Evolutionary conservation across 1,140 invertebrate genomes (phyloP).

Genomic region (Spodoptera frugiperda): DNA sequence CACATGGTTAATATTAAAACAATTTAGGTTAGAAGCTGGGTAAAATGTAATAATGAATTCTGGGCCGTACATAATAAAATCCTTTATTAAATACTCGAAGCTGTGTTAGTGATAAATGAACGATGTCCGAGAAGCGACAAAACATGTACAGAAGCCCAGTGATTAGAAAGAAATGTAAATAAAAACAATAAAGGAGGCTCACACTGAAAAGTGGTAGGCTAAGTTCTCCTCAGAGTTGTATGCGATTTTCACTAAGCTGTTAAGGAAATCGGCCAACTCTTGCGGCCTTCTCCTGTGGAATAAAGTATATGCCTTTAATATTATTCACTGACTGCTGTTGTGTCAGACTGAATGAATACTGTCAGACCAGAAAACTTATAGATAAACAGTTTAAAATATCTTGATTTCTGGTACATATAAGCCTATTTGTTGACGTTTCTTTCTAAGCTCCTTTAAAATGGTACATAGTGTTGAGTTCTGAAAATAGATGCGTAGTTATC

Average conservation of each 20-base stretch:
- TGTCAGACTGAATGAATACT: too few relatives aligned
- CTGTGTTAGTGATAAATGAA: not conserved
- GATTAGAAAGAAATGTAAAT: constrained; percentile 54
- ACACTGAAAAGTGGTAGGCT: constrained; percentile 87
- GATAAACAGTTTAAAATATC: too few relatives aligned
- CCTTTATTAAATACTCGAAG: not conserved
- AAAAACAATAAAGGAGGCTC: constrained; percentile 82
- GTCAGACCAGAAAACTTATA: too few relatives aligned
- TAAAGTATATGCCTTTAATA: constrained; percentile 59
- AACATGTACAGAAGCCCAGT: constrained; percentile 57
- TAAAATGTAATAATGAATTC: too few relatives aligned
- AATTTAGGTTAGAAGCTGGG: too few relatives aligned
- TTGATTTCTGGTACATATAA: too few relatives aligned
- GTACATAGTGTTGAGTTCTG: not conserved
- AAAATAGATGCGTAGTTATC: not conserved
- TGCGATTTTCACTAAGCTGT: constrained; percentile 80
- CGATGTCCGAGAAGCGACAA: constrained; percentile 1
- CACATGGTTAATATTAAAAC: too few relatives aligned
- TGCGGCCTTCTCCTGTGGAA: constrained; percentile 85
- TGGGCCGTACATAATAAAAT: not conserved
- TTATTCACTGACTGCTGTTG: not conserved
- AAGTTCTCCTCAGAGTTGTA: constrained; percentile 81
- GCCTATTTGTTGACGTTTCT: too few relatives aligned
- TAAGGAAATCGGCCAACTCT: constrained; percentile 85
- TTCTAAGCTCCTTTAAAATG: not conserved